phyloP scores from a whole-genome alignment of 2,888 invertebrate genomes.

The Eupithecia exiguata region DNA sequence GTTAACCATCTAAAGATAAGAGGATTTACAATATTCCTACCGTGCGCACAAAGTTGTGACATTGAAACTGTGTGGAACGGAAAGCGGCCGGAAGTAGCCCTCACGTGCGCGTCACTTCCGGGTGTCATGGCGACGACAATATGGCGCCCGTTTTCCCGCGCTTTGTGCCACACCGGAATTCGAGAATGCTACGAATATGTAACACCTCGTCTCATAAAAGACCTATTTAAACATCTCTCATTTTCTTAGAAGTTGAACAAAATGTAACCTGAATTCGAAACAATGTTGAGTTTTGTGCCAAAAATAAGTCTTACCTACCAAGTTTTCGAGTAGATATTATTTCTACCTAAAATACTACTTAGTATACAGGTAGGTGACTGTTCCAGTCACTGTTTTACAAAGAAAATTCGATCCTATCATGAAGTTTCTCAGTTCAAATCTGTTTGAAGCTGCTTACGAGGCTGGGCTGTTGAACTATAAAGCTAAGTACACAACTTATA shows the following conservation, averaged over 20 bases:
- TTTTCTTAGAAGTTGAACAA: conserved; percentile 7
- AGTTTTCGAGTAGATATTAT: background rate
- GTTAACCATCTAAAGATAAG: conserved; percentile 16
- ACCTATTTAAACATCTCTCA: conserved; percentile 13
- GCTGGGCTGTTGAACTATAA: conserved; percentile 39
- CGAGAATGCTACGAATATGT: conserved; percentile 49
- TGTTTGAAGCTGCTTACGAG: conserved; percentile 32
- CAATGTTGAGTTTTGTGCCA: conserved; percentile 7
- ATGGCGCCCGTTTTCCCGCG: conserved; percentile 78
- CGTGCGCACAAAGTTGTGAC: conserved; percentile 68
- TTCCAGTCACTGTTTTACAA: background rate
- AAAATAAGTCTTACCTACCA: background rate
- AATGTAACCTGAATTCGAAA: conserved; percentile 12
- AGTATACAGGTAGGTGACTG: background rate
- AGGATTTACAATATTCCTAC: conserved; percentile 52
- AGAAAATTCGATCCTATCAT: background rate
- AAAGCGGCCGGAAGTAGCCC: conserved; percentile 76
- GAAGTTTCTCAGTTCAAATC: conserved; percentile 1
- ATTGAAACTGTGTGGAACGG: conserved; percentile 79
- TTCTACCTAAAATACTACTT: background rate
- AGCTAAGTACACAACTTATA: conserved; percentile 37
- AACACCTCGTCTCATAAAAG: conserved; percentile 47
- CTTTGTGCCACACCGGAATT: conserved; percentile 54
- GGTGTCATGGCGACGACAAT: conserved; percentile 77
- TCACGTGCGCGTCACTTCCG: conserved; percentile 81